Evolutionary conservation across 2,113 vertebrate species (phyloP), one percentile per base, ranked within the genome.

Genomic region (Nothocercus nigrocapillus): DNA sequence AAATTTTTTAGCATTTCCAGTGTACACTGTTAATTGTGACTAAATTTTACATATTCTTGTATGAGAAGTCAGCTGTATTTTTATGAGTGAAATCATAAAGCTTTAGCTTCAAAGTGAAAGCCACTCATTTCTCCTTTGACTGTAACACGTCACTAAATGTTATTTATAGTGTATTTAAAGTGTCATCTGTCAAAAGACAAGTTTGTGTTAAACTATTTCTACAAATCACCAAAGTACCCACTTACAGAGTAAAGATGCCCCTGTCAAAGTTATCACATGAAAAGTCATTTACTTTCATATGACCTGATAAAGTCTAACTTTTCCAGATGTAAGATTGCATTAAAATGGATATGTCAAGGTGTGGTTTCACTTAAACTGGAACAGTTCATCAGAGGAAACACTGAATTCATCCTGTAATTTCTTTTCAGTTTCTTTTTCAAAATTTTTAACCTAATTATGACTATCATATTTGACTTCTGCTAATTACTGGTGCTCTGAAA

Each of bases 151-250:
- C 69, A 85, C 36, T 42, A 42, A 7, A 75, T 77, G 49, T 44
- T 81, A 85, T 93, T 85, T 85, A 28, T 62, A 69, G 45, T 64
- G 7, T 34, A 56, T 85, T 72, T 96, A 19, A 94, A 91, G 91
- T 90, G 63, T 87, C 56, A 64, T 68, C 73, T 86, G 56, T 81
- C 76, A 91, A 63, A 93, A 88, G 64, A 56, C 42, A 86, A 38
- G 61, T 91, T 91, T 93, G 49, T 77, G 56, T 75, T 91, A 27
- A 19, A 40, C 17, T 90, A 9, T 95, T 94, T 88, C 82, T 93
- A 36, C 76, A 78, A 53, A 82, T 74, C 64, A 68, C 32, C 22
- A 24, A 87, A 78, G 32, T 76, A 49, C 20, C 89, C 18, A 59
- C 85, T 91, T 89, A 74, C 62, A 80, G 34, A 53, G 36, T 27